Conservation (phyloP, 2,113 vertebrate genomes). For the Prolemur simus region DNA sequence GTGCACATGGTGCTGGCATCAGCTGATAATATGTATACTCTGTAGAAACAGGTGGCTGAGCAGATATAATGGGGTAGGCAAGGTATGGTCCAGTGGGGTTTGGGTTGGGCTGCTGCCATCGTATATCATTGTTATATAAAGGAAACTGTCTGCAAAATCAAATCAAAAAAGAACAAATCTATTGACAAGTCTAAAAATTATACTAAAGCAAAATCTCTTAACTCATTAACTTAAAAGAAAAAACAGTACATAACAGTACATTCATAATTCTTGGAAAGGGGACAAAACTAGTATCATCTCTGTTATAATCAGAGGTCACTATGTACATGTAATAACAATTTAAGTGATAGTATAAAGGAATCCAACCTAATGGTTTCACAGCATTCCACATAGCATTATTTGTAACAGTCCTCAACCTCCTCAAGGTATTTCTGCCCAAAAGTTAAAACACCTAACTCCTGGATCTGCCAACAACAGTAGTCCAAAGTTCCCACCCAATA, state of each 20-base stretch:
- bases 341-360: constrained; percentile 16
- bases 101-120: constrained; percentile 96
- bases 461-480: neutral
- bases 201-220: constrained; percentile 18
- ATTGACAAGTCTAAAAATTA: neutral
- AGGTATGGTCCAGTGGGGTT: constrained; percentile 93
- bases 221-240: constrained; percentile 4
- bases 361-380: neutral
- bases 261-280: neutral
- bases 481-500: neutral
- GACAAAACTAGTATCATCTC: neutral
- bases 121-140: constrained; percentile 93
- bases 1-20: constrained; percentile 95
- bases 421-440: neutral
- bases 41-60: constrained; percentile 94
- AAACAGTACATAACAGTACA: neutral
- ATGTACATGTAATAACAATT: neutral
- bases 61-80: constrained; percentile 95
- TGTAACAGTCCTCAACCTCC: neutral
- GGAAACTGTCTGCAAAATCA: constrained; percentile 91
- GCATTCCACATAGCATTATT: neutral
- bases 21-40: constrained; percentile 98
- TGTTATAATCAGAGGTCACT: neutral
- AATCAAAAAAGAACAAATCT: constrained; percentile 52
- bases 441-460: neutral